These are phyloP conservation scores for Cerastis leucographa DNA, from an alignment of 2,888 invertebrate species.

Conservation along the genomic window DNA sequence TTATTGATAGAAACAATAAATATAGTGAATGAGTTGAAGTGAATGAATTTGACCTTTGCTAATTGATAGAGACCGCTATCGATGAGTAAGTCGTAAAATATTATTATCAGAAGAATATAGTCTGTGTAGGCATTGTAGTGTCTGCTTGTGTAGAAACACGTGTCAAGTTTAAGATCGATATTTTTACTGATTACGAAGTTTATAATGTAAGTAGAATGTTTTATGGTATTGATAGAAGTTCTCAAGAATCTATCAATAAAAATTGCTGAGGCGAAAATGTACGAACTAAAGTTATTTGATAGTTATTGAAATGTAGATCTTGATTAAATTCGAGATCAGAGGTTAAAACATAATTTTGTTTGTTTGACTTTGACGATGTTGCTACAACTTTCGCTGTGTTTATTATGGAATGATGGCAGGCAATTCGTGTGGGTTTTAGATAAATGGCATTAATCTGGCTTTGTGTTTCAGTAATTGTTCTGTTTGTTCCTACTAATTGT, in stretches of 20 bases:
- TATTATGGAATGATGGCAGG: not conserved
- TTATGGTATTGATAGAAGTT: not conserved
- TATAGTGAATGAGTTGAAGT: slow-evolving; percentile 51
- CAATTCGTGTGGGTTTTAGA: slow-evolving; percentile 27
- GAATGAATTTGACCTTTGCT: slow-evolving; percentile 62
- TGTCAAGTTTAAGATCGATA: slow-evolving; percentile 28
- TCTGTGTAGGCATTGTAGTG: not conserved
- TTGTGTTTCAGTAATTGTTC: slow-evolving; percentile 26
- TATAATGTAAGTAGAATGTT: not conserved
- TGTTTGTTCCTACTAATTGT: slow-evolving; percentile 38
- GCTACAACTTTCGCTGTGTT: not conserved
- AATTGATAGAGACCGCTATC: slow-evolving; percentile 55
- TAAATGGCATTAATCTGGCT: slow-evolving; percentile 26
- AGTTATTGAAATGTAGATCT: not conserved
- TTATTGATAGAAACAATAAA: slow-evolving; percentile 38
- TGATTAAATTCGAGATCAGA: not conserved
- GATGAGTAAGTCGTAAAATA: slow-evolving; percentile 47
- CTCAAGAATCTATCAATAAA: not conserved
- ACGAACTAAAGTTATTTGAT: not conserved
- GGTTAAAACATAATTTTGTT: not conserved
- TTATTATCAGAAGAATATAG: slow-evolving; percentile 20
- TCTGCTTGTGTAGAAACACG: slow-evolving; percentile 21
- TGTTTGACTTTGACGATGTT: not conserved
- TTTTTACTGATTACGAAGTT: not conserved
- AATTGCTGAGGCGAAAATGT: not conserved